These are phyloP conservation scores for Sinocyclocheilus grahami DNA, from an alignment of 2,113 vertebrate genomes.

Conservation along the genomic window DNA sequence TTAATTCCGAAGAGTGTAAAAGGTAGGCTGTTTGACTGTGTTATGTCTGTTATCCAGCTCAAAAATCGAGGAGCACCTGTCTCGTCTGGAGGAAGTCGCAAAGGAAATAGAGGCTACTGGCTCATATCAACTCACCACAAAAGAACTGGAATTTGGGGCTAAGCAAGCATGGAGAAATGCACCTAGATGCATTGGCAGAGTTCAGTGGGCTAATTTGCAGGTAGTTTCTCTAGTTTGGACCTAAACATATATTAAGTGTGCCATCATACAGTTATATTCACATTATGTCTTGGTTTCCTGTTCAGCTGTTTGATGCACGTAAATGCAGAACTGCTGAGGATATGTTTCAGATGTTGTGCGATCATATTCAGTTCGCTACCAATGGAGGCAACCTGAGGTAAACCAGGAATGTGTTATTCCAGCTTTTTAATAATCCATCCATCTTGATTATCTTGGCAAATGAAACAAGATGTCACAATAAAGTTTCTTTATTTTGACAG, in stretches of 20 bases:
- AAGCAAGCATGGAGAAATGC: conserved; percentile 88
- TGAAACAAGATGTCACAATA: not conserved
- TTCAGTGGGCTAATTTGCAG: conserved; percentile 89
- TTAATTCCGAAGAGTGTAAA: not conserved
- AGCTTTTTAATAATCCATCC: not conserved
- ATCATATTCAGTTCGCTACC: conserved; percentile 78
- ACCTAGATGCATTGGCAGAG: conserved; percentile 85
- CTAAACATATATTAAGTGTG: not conserved
- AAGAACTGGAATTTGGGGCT: conserved; percentile 81
- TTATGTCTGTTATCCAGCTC: conserved; percentile 61
- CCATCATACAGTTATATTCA: too few relatives aligned
- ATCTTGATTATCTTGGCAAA: not conserved
- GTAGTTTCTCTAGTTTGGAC: conserved; percentile 60
- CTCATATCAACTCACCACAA: conserved; percentile 80
- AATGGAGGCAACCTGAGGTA: conserved; percentile 85
- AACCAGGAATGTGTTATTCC: not conserved
- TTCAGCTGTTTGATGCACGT: conserved; percentile 85
- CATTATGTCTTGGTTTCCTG: not conserved
- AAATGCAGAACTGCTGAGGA: conserved; percentile 78
- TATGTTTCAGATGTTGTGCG: conserved; percentile 84
- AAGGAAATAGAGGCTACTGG: conserved; percentile 81
- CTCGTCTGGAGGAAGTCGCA: conserved; percentile 75
- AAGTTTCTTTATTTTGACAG: conserved; percentile 71
- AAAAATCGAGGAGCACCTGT: conserved; percentile 75
- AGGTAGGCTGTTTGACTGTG: not conserved